phyloP scores from a whole-genome alignment of 1,140 invertebrate species.

The Homarus americanus region DNA sequence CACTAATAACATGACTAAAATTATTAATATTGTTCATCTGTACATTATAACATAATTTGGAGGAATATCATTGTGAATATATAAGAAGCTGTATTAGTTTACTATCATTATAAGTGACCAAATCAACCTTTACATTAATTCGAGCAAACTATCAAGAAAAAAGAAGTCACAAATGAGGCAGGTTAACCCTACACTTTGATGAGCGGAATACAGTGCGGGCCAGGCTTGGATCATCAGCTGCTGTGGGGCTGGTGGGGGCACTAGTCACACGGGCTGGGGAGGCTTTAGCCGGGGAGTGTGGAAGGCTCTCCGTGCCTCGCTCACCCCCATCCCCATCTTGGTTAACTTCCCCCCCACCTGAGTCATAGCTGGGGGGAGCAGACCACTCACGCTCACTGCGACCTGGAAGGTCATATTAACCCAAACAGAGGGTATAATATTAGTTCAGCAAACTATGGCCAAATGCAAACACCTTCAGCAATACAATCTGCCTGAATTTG shows the following conservation, averaged over 20 bases:
- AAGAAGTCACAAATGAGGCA: constrained; percentile 47
- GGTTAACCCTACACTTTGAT: constrained; percentile 66
- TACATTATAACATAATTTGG: too few species aligned
- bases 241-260: constrained; percentile 61
- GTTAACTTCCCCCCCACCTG: constrained; percentile 57
- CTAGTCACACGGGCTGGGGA: constrained; percentile 58
- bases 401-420: constrained; percentile 62
- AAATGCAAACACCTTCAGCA: constrained; percentile 29
- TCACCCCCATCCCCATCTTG: constrained; percentile 50
- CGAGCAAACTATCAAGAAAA: constrained; percentile 9
- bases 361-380: constrained; percentile 65
- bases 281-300: constrained; percentile 61
- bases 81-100: background rate
- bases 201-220: constrained; percentile 67
- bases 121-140: constrained; percentile 26
- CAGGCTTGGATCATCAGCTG: constrained; percentile 64
- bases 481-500: constrained; percentile 6
- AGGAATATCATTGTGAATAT: too few species aligned
- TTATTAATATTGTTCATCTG: too few species aligned
- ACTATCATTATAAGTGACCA: constrained; percentile 12
- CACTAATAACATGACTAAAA: background rate
- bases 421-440: constrained; percentile 45
- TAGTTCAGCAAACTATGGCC: constrained; percentile 28
- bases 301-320: constrained; percentile 56
- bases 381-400: constrained; percentile 68